phyloP scores from a whole-genome alignment of 2,797 vertebrate genomes.

The Coregonus sp. region DNA sequence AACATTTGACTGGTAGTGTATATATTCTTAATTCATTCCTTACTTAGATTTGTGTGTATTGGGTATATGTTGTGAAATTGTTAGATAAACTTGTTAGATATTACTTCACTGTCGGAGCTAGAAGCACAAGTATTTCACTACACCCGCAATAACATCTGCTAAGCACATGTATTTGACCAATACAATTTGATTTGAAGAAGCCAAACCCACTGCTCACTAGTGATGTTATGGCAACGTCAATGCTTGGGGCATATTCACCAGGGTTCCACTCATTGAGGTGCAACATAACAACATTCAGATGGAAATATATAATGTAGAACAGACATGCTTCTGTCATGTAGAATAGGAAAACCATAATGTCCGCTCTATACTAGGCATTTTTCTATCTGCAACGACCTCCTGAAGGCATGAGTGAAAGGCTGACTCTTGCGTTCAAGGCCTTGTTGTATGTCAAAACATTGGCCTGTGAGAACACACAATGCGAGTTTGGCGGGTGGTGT shows the following conservation, averaged over 20 bases:
- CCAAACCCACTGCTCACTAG: slow-evolving; percentile 24
- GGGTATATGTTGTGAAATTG: no score
- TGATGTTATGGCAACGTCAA: slow-evolving; percentile 44
- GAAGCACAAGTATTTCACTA: no score
- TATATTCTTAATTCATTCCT: no score
- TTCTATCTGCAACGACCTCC: neutral
- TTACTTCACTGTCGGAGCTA: no score
- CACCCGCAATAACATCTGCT: no score
- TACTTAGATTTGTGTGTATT: no score
- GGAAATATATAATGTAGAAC: neutral
- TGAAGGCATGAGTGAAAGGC: no score
- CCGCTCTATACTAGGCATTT: neutral
- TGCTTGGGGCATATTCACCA: slow-evolving; percentile 24
- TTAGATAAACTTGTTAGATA: no score
- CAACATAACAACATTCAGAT: slow-evolving; percentile 6
- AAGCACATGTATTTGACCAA: no score
- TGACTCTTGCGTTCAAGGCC: slow-evolving; percentile 1
- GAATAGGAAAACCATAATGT: neutral
- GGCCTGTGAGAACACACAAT: neutral
- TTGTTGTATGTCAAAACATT: slow-evolving; percentile 1
- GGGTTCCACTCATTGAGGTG: slow-evolving; percentile 17
- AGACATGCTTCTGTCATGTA: neutral
- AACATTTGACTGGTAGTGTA: no score
- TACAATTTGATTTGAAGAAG: neutral
- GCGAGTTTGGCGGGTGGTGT: neutral